phyloP scores from a whole-genome alignment of 2,797 vertebrate species.

The Takifugu ocellatus region DNA sequence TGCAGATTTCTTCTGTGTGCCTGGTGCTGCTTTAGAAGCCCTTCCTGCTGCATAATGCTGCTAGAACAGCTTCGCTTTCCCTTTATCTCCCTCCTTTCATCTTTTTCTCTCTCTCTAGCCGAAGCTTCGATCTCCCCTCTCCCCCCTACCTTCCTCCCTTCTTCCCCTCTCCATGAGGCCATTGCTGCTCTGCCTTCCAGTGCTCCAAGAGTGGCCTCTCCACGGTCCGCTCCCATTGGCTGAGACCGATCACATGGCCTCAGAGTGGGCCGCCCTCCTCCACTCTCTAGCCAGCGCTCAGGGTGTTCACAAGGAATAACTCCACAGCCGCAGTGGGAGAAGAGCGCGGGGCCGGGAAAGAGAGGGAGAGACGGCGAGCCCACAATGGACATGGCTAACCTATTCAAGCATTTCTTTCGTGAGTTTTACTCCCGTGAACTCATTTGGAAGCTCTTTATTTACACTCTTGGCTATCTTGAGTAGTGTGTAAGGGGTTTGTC shows the following conservation, averaged over 20 bases:
- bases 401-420: constrained; percentile 90
- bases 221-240: constrained; percentile 63
- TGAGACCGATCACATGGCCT: constrained; percentile 73
- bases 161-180: constrained; percentile 63
- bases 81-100: constrained; percentile 26
- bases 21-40: constrained; percentile 1
- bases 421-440: constrained; percentile 67
- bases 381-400: constrained; percentile 88
- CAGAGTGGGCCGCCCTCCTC: constrained; percentile 70
- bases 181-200: constrained; percentile 57
- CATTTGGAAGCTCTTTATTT: constrained; percentile 11
- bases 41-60: constrained; percentile 5
- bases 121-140: constrained; percentile 13
- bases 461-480: constrained; percentile 8
- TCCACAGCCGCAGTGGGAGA: constrained; percentile 77
- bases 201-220: constrained; percentile 56
- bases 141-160: constrained; percentile 8
- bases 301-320: constrained; percentile 82
- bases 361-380: constrained; percentile 66
- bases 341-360: constrained; percentile 66
- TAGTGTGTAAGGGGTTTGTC: constrained; percentile 17
- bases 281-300: constrained; percentile 63
- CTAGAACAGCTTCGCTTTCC: constrained; percentile 30
- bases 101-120: constrained; percentile 24
- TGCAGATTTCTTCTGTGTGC: constrained; percentile 7